Percentiles rank a stretch among this genome's conserved stretches.
Conservation (phyloP, 2,113 vertebrate genomes). For the Odocoileus hemionus region DNA sequence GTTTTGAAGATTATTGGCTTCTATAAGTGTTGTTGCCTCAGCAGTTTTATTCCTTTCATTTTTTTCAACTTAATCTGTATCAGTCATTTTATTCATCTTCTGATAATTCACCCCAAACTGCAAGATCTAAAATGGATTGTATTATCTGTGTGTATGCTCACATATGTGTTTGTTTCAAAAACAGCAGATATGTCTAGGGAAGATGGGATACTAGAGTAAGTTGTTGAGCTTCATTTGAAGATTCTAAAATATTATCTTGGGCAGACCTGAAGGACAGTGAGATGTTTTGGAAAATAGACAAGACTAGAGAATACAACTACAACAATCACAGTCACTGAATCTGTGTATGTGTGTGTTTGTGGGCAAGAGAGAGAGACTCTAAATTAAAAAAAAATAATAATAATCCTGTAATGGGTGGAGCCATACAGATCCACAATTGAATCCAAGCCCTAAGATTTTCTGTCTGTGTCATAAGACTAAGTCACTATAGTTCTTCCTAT, state of each 20-base stretch:
- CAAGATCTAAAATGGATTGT: constrained; percentile 36
- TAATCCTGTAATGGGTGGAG: background rate
- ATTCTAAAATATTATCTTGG: background rate
- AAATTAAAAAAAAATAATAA: background rate
- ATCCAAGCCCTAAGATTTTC: background rate
- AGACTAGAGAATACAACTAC: background rate
- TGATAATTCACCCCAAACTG: background rate
- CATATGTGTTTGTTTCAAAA: constrained; percentile 33
- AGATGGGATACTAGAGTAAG: background rate
- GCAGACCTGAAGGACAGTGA: background rate
- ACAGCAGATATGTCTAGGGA: background rate
- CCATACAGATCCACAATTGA: background rate
- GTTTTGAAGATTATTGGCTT: constrained; percentile 30
- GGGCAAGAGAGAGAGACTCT: background rate
- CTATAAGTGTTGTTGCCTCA: constrained; percentile 40
- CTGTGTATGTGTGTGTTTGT: background rate
- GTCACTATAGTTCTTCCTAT: background rate
- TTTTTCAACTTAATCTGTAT: constrained; percentile 47
- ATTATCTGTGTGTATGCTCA: background rate
- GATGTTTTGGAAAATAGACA: background rate
- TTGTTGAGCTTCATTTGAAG: background rate
- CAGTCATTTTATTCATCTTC: constrained; percentile 44
- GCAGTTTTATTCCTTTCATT: constrained; percentile 35
- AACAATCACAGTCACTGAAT: background rate
- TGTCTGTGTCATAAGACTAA: background rate